Percentiles rank a stretch among this genome's conserved stretches.
Evolutionary conservation across 1,140 invertebrate species (phyloP).

Genomic region (silkworm (Bombyx mori)): DNA sequence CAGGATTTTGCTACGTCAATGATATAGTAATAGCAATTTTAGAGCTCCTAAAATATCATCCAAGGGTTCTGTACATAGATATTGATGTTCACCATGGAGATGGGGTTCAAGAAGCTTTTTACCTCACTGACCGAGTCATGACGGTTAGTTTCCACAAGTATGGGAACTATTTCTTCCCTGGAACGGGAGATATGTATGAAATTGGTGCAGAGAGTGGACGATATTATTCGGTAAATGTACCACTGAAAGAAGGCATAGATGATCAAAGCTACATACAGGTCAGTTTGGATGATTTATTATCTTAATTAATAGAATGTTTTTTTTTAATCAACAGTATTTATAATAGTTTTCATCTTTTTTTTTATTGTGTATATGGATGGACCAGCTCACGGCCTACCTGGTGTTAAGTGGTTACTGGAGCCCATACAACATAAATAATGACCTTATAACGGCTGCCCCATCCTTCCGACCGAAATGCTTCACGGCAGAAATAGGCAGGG

Average conservation of each 20-base stretch:
- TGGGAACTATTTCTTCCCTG: conserved; percentile 98
- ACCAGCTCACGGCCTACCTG: too few relatives aligned
- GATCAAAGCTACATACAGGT: conserved; percentile 91
- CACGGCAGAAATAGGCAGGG: too few relatives aligned
- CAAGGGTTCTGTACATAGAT: conserved; percentile 97
- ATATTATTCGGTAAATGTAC: conserved; percentile 98
- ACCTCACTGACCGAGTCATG: conserved; percentile 98
- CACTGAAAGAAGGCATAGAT: conserved; percentile 96
- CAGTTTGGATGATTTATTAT: conserved; percentile 8
- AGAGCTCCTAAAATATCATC: conserved; percentile 95
- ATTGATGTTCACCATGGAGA: conserved; percentile 99
- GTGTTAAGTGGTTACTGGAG: too few relatives aligned
- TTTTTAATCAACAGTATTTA: too few relatives aligned
- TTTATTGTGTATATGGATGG: too few relatives aligned
- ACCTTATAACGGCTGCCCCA: too few relatives aligned
- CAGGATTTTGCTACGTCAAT: conserved; percentile 97
- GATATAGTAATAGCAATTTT: conserved; percentile 99
- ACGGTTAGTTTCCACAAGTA: conserved; percentile 99
- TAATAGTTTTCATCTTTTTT: too few relatives aligned
- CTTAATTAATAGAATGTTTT: neutral
- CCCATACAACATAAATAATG: too few relatives aligned
- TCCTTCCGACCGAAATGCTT: too few relatives aligned
- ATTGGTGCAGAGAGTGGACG: conserved; percentile 92
- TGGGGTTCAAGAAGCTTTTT: conserved; percentile 99
- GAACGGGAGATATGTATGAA: conserved; percentile 99